Percentiles rank a stretch among this genome's conserved stretches.
Conservation (phyloP, 2,113 vertebrate species). For the Chaetodon trifascialis region DNA sequence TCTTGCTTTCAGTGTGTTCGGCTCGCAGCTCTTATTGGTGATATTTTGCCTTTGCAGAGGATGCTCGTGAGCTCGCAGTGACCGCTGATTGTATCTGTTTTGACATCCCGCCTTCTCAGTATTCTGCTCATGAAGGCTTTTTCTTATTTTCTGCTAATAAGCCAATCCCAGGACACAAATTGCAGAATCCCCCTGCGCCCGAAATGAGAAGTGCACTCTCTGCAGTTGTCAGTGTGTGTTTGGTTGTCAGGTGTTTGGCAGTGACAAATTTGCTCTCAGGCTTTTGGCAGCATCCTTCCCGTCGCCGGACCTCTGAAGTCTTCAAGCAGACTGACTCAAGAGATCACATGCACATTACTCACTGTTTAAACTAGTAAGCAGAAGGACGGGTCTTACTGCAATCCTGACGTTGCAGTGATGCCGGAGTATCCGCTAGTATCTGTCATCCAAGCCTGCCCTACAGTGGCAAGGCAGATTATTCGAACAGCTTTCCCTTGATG, state of each 20-base stretch:
- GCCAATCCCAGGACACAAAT: conserved; percentile 36
- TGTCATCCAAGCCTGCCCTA: conserved; percentile 11
- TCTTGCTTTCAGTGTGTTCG: conserved; percentile 25
- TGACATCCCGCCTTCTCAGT: conserved; percentile 37
- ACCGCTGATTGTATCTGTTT: conserved; percentile 40
- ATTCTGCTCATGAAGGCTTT: conserved; percentile 33
- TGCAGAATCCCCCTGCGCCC: conserved; percentile 20
- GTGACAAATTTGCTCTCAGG: conserved; percentile 16
- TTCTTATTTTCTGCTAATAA: conserved; percentile 55
- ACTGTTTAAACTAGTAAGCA: conserved; percentile 53
- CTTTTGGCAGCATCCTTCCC: conserved; percentile 25
- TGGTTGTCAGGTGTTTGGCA: conserved; percentile 23
- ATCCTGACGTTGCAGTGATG: conserved; percentile 46
- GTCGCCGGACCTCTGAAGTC: conserved; percentile 21
- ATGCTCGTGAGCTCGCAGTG: not conserved
- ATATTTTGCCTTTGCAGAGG: conserved; percentile 2
- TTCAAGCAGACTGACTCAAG: conserved; percentile 56
- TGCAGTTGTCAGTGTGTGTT: not conserved
- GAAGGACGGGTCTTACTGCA: conserved; percentile 39
- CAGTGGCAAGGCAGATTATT: not conserved
- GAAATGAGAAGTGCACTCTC: conserved; percentile 3
- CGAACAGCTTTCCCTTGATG: not conserved
- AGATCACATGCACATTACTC: conserved; percentile 68
- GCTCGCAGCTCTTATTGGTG: conserved; percentile 23
- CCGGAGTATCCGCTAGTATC: conserved; percentile 13